These are phyloP conservation scores for Pteronotus mesoamericanus DNA, from an alignment of 2,797 vertebrate species.

Conservation along the genomic window DNA sequence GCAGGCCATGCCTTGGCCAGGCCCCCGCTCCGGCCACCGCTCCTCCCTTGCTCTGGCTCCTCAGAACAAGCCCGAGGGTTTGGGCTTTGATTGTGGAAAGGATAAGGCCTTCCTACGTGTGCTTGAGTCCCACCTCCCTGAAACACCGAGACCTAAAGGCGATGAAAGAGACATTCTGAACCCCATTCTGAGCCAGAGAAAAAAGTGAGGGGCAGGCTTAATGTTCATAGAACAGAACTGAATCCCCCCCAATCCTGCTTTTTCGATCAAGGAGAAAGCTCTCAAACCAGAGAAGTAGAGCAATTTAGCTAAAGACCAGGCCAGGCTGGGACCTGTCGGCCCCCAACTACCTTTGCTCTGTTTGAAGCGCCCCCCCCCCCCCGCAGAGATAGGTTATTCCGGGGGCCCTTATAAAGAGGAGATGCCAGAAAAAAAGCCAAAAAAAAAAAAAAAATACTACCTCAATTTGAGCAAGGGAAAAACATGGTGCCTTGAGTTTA, in stretches of 20 bases:
- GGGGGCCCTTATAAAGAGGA: background rate
- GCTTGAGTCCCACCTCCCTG: background rate
- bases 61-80: background rate
- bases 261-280: background rate
- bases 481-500: constrained; percentile 49
- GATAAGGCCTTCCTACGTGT: background rate
- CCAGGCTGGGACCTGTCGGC: background rate
- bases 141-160: background rate
- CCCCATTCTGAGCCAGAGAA: background rate
- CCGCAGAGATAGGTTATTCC: constrained; percentile 3
- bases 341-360: background rate
- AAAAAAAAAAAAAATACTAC: constrained; percentile 21
- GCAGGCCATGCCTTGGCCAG: background rate
- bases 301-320: background rate
- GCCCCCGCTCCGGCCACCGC: background rate
- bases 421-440: background rate
- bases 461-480: constrained; percentile 52
- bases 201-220: background rate
- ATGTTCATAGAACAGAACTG: background rate
- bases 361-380: background rate
- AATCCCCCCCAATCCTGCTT: background rate
- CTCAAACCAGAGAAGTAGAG: background rate
- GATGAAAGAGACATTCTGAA: background rate
- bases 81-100: background rate
- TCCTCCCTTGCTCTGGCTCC: background rate